Base-by-base conservation (phyloP, 2,888 invertebrate genomes). In the Catocala sponsa region DNA sequence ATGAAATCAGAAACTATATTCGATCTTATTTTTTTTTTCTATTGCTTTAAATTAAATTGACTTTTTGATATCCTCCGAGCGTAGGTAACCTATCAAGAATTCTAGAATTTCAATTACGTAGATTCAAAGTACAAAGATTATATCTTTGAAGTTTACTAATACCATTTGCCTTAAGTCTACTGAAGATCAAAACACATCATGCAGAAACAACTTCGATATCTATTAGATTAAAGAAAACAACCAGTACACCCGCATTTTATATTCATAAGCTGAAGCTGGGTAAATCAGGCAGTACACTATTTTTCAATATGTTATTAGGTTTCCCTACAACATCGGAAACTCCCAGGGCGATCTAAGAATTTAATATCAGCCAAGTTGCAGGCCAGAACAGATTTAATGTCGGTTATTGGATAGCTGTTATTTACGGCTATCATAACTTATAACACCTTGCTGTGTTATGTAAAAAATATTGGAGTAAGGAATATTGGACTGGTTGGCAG, bases 401-500 rank as follows among this genome's bases (percentile, higher is more conserved):
- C 79, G 83, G 83, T 88, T 89, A 89, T 88, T 88, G 85, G 86
- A 78, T 80, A 67, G 60, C 70, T 65, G 80, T 84, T 87, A 90
- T 89, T 88, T 89, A 89, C 79, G 79, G 68, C 60, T 64, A 72
- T 70, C 75, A 84, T 89, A 89, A 70, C 59, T 70, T 72, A 70
- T 62, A 47, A 57, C 68, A 70, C 65, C 60, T 76, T 64, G 62
- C 66, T 62, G 50, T 65, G 49, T 51, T 62, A 65, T 58, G 49
- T 64, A 38, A 66, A 65, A 68, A 70, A 49, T 57, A 33, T 54
- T 5, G 32, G 42, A 48, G 43, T 12, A 32, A 12, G n/a, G 13
- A 25, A 65, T 57, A 49, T 35, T 48, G 6, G 55, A 12, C 9
- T 41, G 11, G 12, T 43, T 15, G 53, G n/a, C 4, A 13, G 41